A percentile compares a stretch with the other conserved stretches of the same genome.
These are phyloP conservation scores for Drosophila kepulauana DNA, from an alignment of 1,140 invertebrate genomes.

Conservation along the genomic window DNA sequence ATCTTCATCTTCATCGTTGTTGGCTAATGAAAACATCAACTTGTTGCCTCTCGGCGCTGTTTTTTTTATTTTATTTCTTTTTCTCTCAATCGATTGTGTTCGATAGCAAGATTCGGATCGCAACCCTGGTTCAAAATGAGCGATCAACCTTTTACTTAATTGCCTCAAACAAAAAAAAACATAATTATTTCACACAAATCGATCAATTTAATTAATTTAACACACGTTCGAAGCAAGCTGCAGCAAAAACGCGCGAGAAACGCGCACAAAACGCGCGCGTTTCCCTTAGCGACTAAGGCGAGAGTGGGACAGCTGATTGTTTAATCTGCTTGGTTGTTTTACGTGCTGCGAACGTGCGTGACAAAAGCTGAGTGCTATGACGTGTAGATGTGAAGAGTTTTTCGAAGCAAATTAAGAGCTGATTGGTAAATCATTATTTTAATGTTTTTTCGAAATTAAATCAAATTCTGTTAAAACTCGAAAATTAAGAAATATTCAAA, in stretches of 20 bases:
- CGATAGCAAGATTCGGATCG: constrained; percentile 11
- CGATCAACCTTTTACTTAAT: constrained; percentile 17
- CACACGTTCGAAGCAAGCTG: not conserved
- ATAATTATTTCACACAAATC: not conserved
- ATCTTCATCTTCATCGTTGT: constrained; percentile 21
- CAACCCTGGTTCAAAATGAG: constrained; percentile 10
- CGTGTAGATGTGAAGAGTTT: not conserved
- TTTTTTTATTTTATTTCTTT: too few relatives aligned
- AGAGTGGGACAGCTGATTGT: constrained; percentile 4
- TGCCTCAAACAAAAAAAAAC: constrained; percentile 5
- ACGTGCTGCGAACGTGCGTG: constrained; percentile 20
- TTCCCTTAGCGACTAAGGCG: not conserved
- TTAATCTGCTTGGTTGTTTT: constrained; percentile 43
- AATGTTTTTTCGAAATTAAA: not conserved
- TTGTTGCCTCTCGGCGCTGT: constrained; percentile 35
- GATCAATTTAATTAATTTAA: constrained; percentile 5
- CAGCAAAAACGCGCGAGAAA: constrained; percentile 31
- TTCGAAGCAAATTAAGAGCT: not conserved
- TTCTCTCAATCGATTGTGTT: not conserved
- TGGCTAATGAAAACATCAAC: constrained; percentile 70
- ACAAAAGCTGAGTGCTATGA: constrained; percentile 39
- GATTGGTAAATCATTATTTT: not conserved
- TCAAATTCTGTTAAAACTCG: too few relatives aligned
- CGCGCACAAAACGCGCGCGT: constrained; percentile 28
- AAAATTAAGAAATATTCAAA: too few relatives aligned